Base-by-base conservation (phyloP, 1,140 invertebrate species). In the Gryon sp. region DNA sequence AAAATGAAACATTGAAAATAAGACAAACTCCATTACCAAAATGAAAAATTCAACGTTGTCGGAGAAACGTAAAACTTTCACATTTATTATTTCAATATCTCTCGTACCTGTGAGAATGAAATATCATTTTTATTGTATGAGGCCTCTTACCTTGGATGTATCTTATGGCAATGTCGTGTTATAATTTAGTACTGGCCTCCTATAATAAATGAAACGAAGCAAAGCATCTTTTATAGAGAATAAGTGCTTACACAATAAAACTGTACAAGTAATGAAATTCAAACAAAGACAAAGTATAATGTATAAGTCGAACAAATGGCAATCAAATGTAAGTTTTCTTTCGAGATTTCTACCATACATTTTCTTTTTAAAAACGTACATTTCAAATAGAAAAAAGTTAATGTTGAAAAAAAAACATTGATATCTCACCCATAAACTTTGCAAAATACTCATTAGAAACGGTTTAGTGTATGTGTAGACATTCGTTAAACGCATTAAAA, bases 71-170 rank as follows among this genome's bases (percentile, higher is more conserved):
- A 59, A 75, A 68, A 75, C 45, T 60, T 60, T 28, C 53, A 53
- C 62, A 75, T 75, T 60, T 75, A 60, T 62, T 75, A 68, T 68
- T 75, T 60, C 62, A 46, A 9, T 62, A 59, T 68, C 38, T 45
- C 62, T 53, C 55, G 7, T 24, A 24, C n/a, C 43, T 74, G 55
- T 68, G 34, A 55, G 48, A 68, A 62, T 75, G 72, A 75, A 75
- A 75, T 75, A 75, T 75, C 46, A 68, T 68, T 75, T 68, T 75
- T 75, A 75, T 75, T 75, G 72, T 75, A 62, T 30, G 45, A 75
- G 40, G 48, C 53, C 55, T 75, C 62, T 75, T 75, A 66, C 46
- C 14, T 52, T 34, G 30, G 62, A 68, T 62, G 55, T 75, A 68
- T 65, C 55, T 68, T 75, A 68, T 36, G 36, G 40, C 46, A 16